phyloP scores from a whole-genome alignment of 2,888 invertebrate species.

The Parnassius orleans region DNA sequence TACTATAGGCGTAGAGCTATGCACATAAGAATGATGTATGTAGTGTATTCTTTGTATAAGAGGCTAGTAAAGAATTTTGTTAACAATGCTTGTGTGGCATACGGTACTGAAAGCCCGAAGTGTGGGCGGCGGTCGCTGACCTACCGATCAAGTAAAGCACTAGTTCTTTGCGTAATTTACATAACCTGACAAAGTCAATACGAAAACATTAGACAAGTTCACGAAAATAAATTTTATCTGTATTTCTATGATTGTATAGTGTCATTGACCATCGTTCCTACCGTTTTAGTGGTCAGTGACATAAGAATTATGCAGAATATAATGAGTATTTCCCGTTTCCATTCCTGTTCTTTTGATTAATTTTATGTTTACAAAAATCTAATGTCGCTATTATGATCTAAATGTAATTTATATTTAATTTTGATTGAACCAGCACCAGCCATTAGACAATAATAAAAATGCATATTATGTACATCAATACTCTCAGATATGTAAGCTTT shows the following conservation, averaged over 20 bases:
- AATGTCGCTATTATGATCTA: too few relatives aligned
- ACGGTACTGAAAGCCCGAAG: constrained; percentile 46
- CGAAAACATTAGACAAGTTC: constrained; percentile 65
- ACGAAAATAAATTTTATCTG: constrained; percentile 55
- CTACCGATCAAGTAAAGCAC: constrained; percentile 68
- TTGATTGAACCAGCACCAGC: too few relatives aligned
- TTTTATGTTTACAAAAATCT: too few relatives aligned
- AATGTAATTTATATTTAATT: too few relatives aligned
- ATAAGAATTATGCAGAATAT: constrained; percentile 30
- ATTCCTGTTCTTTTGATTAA: constrained; percentile 12
- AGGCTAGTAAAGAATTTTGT: constrained; percentile 27
- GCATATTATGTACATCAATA: too few relatives aligned
- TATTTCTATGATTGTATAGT: constrained; percentile 34
- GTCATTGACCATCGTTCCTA: constrained; percentile 46
- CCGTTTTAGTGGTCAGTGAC: constrained; percentile 30
- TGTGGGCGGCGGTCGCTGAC: constrained; percentile 69
- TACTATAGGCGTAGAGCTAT: constrained; percentile 28
- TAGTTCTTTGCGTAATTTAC: constrained; percentile 70
- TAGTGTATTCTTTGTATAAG: constrained; percentile 19
- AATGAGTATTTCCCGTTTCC: constrained; percentile 17
- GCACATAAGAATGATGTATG: neutral
- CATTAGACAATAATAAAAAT: too few relatives aligned
- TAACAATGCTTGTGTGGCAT: constrained; percentile 38
- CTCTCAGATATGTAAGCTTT: too few relatives aligned
- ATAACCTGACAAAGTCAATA: constrained; percentile 73